phyloP scores from a whole-genome alignment of 2,888 invertebrate genomes.

The Salpingus planirostris region DNA sequence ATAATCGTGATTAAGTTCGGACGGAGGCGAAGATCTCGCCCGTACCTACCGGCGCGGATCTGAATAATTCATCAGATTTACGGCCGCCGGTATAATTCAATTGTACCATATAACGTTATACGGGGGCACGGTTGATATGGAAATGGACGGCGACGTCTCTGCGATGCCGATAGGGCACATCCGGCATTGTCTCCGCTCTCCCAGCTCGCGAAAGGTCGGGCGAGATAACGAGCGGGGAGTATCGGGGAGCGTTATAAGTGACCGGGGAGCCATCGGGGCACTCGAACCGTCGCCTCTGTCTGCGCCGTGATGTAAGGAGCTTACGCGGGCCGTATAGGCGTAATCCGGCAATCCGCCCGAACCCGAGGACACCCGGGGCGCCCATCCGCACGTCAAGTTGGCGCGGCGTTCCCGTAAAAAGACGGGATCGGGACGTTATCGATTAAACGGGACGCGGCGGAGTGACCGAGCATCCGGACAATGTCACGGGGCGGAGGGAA shows the following conservation, averaged over 20 bases:
- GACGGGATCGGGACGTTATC: constrained; percentile 7
- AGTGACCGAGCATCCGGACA: too few relatives aligned
- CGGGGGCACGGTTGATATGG: constrained; percentile 5
- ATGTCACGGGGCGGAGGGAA: too few relatives aligned
- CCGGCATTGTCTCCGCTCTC: constrained; percentile 4
- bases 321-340: constrained; percentile 5
- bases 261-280: constrained; percentile 8
- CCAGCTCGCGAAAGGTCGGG: constrained; percentile 3
- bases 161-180: too few relatives aligned
- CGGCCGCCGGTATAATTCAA: constrained; percentile 6
- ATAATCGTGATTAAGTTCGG: too few relatives aligned
- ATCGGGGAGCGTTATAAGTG: constrained; percentile 10
- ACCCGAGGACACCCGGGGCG: constrained; percentile 10
- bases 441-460: constrained; percentile 8
- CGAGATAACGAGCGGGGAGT: constrained; percentile 9
- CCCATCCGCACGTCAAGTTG: constrained; percentile 6
- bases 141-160: constrained; percentile 6
- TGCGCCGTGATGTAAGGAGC: constrained; percentile 7
- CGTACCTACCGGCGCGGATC: not conserved
- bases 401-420: not conserved
- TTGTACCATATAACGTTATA: constrained; percentile 6
- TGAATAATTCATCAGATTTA: constrained; percentile 11
- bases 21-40: too few relatives aligned
- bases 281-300: constrained; percentile 5
- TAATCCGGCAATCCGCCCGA: constrained; percentile 6